Base-by-base conservation (phyloP, 2,797 vertebrate genomes). In the Peromyscus aztecus region DNA sequence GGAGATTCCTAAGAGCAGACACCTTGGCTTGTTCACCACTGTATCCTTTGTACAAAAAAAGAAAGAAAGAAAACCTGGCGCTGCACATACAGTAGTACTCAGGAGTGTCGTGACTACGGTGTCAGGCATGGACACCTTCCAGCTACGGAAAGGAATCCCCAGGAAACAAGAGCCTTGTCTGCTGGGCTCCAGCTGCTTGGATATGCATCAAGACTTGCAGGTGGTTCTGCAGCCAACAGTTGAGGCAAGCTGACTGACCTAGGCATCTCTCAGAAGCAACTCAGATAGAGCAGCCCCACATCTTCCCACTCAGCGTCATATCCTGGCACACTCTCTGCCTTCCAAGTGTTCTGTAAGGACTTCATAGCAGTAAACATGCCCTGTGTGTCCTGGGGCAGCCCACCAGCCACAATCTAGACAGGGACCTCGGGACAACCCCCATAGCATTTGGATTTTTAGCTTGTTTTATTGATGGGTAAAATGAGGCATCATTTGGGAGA, bases 371-470 rank as follows among this genome's bases (percentile, higher is more conserved):
- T 59, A 63, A 43, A 49, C 0, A 4, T 9, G 34, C 2, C 17
- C 14, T 23, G 7, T 0, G 16, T 2, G 13, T 12, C 67, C 67
- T 9, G 31, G 27, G 49, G 19, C n/a, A 52, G 14, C 37, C 16
- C 1, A 3, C 27, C 1, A 17, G 12, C 52, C 6, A 0, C 55
- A 40, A 6, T 23, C 52, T 19, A 0, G 29, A 49, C 63, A 46
- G 6, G 19, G 3, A 31, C 4, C 46, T 82, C 61, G 21, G 24
- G 31, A 57, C 17, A 13, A 4, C 14, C 37, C 43, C 49, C 3
- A 4, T 13, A 59, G 23, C 6, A 9, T 37, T 59, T 55, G 6
- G 4, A 0, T 1, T 61, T 24, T 92, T 31, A n/a, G 46, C 31
- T 59, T 77, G 46, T 77, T 90, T 59, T 19, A n/a, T 1, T 24